Evolutionary conservation across 1,140 invertebrate genomes (phyloP).

Genomic region (Neodiprion fabricii): DNA sequence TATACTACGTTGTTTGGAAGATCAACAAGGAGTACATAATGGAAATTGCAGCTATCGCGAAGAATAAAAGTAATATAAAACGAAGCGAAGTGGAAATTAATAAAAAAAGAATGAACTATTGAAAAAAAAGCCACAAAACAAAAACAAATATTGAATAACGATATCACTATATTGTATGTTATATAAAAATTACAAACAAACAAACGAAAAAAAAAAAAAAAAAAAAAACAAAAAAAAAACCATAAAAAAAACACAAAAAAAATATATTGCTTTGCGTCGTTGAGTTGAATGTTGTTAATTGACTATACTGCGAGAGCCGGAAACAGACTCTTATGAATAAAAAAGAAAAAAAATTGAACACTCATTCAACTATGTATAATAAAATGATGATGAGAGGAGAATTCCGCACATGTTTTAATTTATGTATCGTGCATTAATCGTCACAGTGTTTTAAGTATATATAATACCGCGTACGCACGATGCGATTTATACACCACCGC

Average conservation of each 20-base stretch:
- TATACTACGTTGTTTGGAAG: too few species aligned
- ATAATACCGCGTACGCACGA: too few species aligned
- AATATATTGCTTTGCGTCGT: constrained; percentile 55
- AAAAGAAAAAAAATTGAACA: constrained; percentile 26
- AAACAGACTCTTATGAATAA: constrained; percentile 48
- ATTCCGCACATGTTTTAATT: not conserved
- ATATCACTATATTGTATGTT: constrained; percentile 16
- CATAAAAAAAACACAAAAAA: constrained; percentile 25
- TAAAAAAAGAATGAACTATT: constrained; percentile 5
- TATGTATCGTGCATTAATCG: too few species aligned
- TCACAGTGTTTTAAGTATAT: too few species aligned
- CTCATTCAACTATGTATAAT: constrained; percentile 52
- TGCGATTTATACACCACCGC: too few species aligned
- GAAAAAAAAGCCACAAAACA: constrained; percentile 12
- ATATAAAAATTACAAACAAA: constrained; percentile 17
- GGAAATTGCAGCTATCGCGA: too few species aligned
- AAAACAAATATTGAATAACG: constrained; percentile 9
- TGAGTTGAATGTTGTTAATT: constrained; percentile 58
- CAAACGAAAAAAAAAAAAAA: constrained; percentile 36
- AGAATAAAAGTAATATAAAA: too few species aligned
- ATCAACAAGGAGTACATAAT: too few species aligned
- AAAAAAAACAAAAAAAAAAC: constrained; percentile 45
- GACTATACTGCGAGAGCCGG: constrained; percentile 34
- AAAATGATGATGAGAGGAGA: constrained; percentile 42
- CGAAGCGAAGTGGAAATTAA: not conserved